Evolutionary conservation across 2,113 vertebrate species (phyloP), one percentile per base, ranked within the genome.

Genomic region (Gymnocephalus cernua): DNA sequence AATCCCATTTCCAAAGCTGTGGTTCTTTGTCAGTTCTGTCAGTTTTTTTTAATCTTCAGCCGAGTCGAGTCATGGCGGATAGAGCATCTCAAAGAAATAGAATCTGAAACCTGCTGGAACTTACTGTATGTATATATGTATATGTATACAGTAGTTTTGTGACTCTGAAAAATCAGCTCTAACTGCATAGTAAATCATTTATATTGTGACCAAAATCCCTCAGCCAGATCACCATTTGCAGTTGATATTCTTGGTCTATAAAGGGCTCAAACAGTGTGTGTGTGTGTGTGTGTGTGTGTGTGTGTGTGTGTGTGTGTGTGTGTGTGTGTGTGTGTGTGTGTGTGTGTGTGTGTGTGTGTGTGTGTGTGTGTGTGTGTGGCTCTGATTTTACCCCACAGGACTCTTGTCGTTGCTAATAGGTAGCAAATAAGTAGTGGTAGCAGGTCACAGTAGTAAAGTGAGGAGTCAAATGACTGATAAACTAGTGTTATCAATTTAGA

Each of bases 171-270:
- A 50, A 14, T 0, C 44, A 41, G 45, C 14, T 73, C 14, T 27
- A 54, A 1, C 74, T 73, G 16, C 58, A 44, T 16, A 25, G 63
- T 70, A 32, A 81, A 81, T 74, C 19, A 78, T 81, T 82, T 38
- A 82, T 67, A 66, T 50, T 67, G 18, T 66, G 57, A 63, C 51
- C 38, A 62, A 27, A 75, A 59, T 51, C 18, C 50, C n/a, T 68
- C 4, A 0, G 61, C n/a, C 16, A 62, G 51, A 10, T 29, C 44
- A 21, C n/a, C 11, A 23, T 38, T 54, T 64, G 2, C 47, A 62
- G 27, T 25, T 64, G 21, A 62, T 41, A 32, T 79, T 72, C 53
- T 50, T 61, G 11, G 59, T 50, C 59, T 76, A 29, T 71, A 23
- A 35, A 25, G 16, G 48, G 29, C 54, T 71, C 66, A 41, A 48